Conservation (phyloP, 2,113 vertebrate genomes). For the Eonycteris spelaea region DNA sequence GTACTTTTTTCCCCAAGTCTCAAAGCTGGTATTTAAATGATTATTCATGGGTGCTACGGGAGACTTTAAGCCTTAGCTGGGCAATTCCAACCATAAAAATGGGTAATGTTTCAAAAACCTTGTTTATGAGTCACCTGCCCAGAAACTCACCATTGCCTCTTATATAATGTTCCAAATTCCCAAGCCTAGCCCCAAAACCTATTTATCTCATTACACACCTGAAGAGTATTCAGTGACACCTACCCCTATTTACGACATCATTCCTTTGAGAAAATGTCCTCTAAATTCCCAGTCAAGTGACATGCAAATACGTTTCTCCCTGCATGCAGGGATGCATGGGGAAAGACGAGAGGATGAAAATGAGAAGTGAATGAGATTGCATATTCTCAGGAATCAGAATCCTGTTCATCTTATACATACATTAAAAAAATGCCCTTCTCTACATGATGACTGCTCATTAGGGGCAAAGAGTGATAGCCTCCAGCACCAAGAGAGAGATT, state of each 20-base stretch:
- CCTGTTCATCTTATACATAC: not conserved
- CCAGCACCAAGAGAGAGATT: not conserved
- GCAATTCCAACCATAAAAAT: slow-evolving; percentile 64
- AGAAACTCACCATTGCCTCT: slow-evolving; percentile 54
- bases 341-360: not conserved
- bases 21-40: slow-evolving; percentile 69
- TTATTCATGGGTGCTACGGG: slow-evolving; percentile 68
- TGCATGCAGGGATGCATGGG: not conserved
- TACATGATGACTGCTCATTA: not conserved
- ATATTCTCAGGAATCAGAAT: not conserved
- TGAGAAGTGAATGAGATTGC: not conserved
- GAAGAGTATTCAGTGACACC: slow-evolving; percentile 29
- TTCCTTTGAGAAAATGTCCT: slow-evolving; percentile 27
- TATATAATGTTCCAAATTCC: slow-evolving; percentile 41
- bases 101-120: slow-evolving; percentile 62
- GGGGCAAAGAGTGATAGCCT: not conserved
- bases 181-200: slow-evolving; percentile 3
- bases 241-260: not conserved
- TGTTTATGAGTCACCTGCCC: slow-evolving; percentile 56
- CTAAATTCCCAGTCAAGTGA: slow-evolving; percentile 34
- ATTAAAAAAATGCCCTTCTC: not conserved
- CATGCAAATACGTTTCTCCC: slow-evolving; percentile 2
- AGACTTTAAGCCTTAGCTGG: slow-evolving; percentile 59
- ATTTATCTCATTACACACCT: slow-evolving; percentile 50
- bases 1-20: slow-evolving; percentile 35